phyloP scores from a whole-genome alignment of 2,888 invertebrate species.

The Hydroisotoma schaefferi region DNA sequence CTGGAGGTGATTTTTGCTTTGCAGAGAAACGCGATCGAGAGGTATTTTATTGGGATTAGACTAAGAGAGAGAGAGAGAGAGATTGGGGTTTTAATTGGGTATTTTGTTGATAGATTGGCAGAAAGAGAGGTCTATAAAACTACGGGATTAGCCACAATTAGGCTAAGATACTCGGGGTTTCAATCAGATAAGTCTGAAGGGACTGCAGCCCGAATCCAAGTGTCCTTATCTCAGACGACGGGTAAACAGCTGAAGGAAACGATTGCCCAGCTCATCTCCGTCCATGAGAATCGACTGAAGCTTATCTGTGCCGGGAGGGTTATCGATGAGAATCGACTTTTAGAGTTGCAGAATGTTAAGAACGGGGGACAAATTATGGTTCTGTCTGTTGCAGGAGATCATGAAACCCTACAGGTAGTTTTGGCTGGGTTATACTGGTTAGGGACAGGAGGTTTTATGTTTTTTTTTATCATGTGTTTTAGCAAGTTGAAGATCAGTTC shows the following conservation, averaged over 20 bases:
- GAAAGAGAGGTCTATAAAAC: constrained; percentile 66
- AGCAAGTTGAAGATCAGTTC: constrained; percentile 41
- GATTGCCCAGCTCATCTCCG: constrained; percentile 53
- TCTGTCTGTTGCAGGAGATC: constrained; percentile 55
- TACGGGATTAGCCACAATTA: constrained; percentile 69
- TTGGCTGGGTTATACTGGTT: neutral
- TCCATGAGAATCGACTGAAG: constrained; percentile 57
- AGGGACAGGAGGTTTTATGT: neutral
- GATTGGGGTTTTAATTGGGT: neutral
- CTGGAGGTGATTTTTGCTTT: constrained; percentile 61
- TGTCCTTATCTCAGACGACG: constrained; percentile 55
- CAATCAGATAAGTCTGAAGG: constrained; percentile 54
- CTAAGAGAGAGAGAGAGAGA: too few relatives aligned
- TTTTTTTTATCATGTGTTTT: constrained; percentile 7
- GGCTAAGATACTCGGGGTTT: constrained; percentile 61
- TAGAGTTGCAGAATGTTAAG: constrained; percentile 63
- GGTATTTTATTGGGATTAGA: constrained; percentile 5
- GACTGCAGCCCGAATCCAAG: constrained; percentile 57
- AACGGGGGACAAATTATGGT: constrained; percentile 69
- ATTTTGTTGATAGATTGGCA: constrained; percentile 56
- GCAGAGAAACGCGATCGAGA: constrained; percentile 67
- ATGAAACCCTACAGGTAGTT: constrained; percentile 51
- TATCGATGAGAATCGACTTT: constrained; percentile 56
- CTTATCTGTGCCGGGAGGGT: constrained; percentile 66
- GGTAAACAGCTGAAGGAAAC: constrained; percentile 60